phyloP scores from a whole-genome alignment of 2,113 vertebrate species.

The Lagopus muta region DNA sequence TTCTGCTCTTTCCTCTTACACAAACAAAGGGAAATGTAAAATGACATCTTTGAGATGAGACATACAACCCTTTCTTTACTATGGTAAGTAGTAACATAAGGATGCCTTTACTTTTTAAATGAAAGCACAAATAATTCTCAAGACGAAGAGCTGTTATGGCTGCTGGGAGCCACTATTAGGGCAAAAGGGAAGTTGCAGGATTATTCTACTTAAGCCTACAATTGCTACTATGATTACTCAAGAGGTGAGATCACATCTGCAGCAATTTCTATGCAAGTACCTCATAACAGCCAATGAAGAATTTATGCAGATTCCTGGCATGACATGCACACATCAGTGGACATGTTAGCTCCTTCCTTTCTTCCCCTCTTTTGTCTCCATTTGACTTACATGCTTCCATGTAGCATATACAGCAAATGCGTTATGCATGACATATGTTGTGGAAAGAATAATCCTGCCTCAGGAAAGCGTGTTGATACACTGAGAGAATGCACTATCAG shows the following conservation, averaged over 20 bases:
- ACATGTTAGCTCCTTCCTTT: not conserved
- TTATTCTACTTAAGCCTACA: not conserved
- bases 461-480: slow-evolving; percentile 27
- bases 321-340: not conserved
- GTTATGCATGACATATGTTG: slow-evolving; percentile 5
- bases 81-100: not conserved
- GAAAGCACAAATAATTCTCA: not conserved
- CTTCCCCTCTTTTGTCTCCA: not conserved
- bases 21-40: not conserved
- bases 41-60: not conserved
- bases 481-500: slow-evolving; percentile 26
- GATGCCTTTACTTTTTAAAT: not conserved
- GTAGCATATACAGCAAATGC: slow-evolving; percentile 43
- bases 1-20: not conserved
- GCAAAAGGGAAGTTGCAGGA: not conserved
- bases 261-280: not conserved
- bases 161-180: not conserved
- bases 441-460: slow-evolving; percentile 21
- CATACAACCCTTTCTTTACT: not conserved
- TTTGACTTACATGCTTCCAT: not conserved
- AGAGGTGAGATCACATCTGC: not conserved
- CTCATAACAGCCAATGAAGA: slow-evolving; percentile 3
- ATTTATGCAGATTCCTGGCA: not conserved
- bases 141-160: not conserved
- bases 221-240: not conserved